Conservation (phyloP, 1,140 invertebrate genomes). For the Camponotus pennsylvanicus region DNA sequence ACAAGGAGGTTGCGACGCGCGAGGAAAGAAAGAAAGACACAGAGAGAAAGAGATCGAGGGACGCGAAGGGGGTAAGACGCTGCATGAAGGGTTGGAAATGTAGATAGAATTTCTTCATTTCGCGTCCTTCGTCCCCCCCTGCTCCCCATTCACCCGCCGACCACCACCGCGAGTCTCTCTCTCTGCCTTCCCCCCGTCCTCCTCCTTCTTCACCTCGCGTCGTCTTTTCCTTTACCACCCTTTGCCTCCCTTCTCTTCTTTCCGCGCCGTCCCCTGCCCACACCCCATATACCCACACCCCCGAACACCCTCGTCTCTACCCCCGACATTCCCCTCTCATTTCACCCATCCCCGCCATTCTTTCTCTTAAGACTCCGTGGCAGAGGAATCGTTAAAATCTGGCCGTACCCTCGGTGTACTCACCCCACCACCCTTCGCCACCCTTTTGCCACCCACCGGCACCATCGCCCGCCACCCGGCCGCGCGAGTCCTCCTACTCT, state of each 20-base stretch:
- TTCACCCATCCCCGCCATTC: conserved; percentile 84
- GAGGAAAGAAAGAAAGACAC: conserved; percentile 36
- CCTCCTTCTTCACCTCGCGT: conserved; percentile 60
- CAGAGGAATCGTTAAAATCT: conserved; percentile 87
- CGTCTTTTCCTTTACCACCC: conserved; percentile 73
- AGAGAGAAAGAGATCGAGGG: conserved; percentile 58
- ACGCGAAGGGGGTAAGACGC: conserved; percentile 82
- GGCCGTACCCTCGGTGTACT: conserved; percentile 83
- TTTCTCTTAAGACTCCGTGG: conserved; percentile 87
- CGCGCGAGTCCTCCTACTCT: conserved; percentile 62
- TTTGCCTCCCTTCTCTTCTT: conserved; percentile 73
- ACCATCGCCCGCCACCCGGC: conserved; percentile 53
- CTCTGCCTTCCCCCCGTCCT: conserved; percentile 49
- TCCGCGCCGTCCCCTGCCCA: conserved; percentile 68
- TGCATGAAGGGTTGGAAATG: conserved; percentile 87
- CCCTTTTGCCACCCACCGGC: conserved; percentile 67
- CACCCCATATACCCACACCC: conserved; percentile 58
- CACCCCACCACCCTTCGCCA: conserved; percentile 71
- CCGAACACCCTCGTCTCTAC: conserved; percentile 71
- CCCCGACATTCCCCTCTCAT: conserved; percentile 80
- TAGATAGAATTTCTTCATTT: conserved; percentile 87
- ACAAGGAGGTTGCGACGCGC: conserved; percentile 69
- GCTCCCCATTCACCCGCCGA: conserved; percentile 64
- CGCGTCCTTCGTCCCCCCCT: conserved; percentile 80
- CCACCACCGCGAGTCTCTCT: conserved; percentile 75